Evolutionary conservation across 1,140 invertebrate genomes (phyloP).

Genomic region (Sitophilus oryzae): DNA sequence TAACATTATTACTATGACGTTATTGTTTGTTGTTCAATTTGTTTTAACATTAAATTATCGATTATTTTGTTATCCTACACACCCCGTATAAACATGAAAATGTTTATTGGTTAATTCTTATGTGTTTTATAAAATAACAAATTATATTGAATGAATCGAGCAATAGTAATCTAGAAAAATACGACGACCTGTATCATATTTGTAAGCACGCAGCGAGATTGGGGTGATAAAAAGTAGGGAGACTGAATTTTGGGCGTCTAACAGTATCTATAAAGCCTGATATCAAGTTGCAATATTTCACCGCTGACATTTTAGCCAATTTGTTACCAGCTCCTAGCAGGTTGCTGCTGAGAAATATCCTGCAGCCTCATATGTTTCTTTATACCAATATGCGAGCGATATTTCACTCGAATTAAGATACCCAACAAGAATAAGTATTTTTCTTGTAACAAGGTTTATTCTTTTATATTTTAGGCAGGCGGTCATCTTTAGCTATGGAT

Average conservation of each 20-base stretch:
- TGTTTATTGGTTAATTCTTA: too few relatives aligned
- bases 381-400: conserved; percentile 15
- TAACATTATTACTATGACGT: background rate
- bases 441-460: too few relatives aligned
- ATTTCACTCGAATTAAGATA: conserved; percentile 11
- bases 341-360: conserved; percentile 25
- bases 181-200: background rate
- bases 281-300: conserved; percentile 31
- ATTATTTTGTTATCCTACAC: too few relatives aligned
- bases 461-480: conserved; percentile 58
- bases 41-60: too few relatives aligned
- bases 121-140: too few relatives aligned
- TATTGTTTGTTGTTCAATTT: too few relatives aligned
- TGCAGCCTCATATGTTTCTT: conserved; percentile 29
- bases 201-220: background rate
- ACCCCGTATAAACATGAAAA: too few relatives aligned
- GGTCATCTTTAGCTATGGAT: conserved; percentile 68
- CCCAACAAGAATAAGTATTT: background rate
- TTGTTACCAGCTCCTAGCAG: conserved; percentile 29
- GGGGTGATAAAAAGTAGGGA: conserved; percentile 11
- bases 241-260: conserved; percentile 19
- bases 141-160: too few relatives aligned
- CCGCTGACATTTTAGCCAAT: conserved; percentile 29
- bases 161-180: background rate
- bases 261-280: conserved; percentile 29